Evolutionary conservation across 2,888 invertebrate genomes (phyloP).

Genomic region (Nymphalis urticae): DNA sequence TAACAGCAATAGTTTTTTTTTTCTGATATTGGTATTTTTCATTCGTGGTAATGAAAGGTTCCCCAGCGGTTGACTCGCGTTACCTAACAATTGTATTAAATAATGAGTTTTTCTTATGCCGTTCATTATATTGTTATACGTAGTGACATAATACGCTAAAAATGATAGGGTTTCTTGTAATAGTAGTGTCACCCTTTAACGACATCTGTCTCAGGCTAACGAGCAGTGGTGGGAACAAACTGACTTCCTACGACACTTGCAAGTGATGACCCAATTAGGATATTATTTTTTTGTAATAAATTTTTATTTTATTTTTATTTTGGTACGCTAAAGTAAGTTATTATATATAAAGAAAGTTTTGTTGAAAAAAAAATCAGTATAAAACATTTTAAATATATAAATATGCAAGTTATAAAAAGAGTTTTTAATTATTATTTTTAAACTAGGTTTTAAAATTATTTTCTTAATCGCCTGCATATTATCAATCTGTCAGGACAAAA

Average conservation of each 20-base stretch:
- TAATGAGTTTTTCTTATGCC: conserved; percentile 19
- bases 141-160: conserved; percentile 54
- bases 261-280: conserved; percentile 22
- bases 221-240: conserved; percentile 51
- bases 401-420: too few relatives aligned
- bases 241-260: conserved; percentile 23
- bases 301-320: not conserved
- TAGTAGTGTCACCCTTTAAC: conserved; percentile 53
- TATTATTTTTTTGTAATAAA: not conserved
- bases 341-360: too few relatives aligned
- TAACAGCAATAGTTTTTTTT: too few relatives aligned
- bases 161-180: conserved; percentile 53
- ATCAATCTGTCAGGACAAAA: too few relatives aligned
- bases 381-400: too few relatives aligned
- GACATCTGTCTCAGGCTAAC: conserved; percentile 58
- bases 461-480: too few relatives aligned
- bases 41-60: too few relatives aligned
- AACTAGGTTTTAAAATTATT: too few relatives aligned
- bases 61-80: not conserved
- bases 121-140: conserved; percentile 36
- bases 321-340: not conserved
- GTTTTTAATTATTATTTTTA: too few relatives aligned
- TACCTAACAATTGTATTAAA: not conserved
- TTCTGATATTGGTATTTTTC: too few relatives aligned
- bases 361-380: too few relatives aligned